A percentile compares a stretch with the other conserved stretches of the same genome.
phyloP scores from a whole-genome alignment of 1,140 invertebrate species.

The Bombus pyrosoma region DNA sequence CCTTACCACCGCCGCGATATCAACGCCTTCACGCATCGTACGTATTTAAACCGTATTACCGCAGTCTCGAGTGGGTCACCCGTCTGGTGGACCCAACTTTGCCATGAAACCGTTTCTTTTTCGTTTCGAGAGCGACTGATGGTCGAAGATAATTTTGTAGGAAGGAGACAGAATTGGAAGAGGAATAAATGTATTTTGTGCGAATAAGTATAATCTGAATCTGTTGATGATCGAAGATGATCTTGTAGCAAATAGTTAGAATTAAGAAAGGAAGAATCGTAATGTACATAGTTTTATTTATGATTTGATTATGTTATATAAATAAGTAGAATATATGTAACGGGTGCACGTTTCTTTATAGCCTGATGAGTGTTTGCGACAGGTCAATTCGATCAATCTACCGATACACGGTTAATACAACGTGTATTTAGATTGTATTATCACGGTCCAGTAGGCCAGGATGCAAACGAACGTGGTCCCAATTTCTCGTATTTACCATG shows the following conservation, averaged over 20 bases:
- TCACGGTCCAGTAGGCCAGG: slow-evolving; percentile 40
- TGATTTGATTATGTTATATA: too few species aligned
- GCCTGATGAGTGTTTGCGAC: not conserved
- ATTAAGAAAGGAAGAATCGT: too few species aligned
- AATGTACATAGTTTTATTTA: too few species aligned
- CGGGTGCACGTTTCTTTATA: not conserved
- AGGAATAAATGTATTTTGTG: too few species aligned
- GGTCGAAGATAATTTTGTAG: not conserved
- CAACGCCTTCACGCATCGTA: slow-evolving; percentile 67
- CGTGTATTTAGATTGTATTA: slow-evolving; percentile 59
- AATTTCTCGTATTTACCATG: slow-evolving; percentile 45
- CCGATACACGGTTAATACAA: not conserved
- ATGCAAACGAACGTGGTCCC: slow-evolving; percentile 49
- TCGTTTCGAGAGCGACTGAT: not conserved
- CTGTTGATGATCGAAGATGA: too few species aligned
- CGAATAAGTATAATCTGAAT: too few species aligned
- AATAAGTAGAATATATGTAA: too few species aligned
- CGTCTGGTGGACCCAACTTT: not conserved
- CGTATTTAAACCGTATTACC: slow-evolving; percentile 64
- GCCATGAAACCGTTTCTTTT: slow-evolving; percentile 4
- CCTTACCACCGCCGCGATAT: slow-evolving; percentile 69
- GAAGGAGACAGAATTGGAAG: not conserved
- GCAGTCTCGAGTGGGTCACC: slow-evolving; percentile 50
- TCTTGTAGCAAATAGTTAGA: too few species aligned
- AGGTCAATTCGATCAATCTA: not conserved